Conservation (phyloP, 2,113 vertebrate genomes). For the Nothoprocta pentlandii region DNA sequence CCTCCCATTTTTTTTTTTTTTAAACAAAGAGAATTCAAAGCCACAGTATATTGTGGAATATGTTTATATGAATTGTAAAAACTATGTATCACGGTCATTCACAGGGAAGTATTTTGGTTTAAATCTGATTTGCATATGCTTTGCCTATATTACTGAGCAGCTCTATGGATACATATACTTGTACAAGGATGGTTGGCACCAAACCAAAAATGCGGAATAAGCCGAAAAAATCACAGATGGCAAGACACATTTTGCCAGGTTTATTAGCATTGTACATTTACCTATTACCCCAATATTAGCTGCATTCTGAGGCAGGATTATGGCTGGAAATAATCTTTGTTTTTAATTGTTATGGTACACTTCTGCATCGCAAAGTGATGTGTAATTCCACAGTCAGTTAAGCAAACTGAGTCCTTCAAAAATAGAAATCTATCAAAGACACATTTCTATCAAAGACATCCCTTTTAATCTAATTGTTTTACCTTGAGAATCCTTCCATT, state of each 20-base stretch:
- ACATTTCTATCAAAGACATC: not conserved
- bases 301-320: not conserved
- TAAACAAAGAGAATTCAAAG: not conserved
- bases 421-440: not conserved
- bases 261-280: not conserved
- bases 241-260: not conserved
- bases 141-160: not conserved
- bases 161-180: not conserved
- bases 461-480: not conserved
- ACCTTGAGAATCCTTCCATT: not conserved
- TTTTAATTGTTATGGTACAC: not conserved
- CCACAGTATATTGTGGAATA: not conserved
- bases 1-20: not conserved
- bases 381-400: not conserved
- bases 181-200: not conserved
- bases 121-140: not conserved
- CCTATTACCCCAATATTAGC: not conserved
- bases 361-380: not conserved
- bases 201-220: not conserved
- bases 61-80: not conserved
- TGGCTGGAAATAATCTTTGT: accelerated
- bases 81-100: not conserved
- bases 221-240: not conserved
- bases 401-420: accelerated
- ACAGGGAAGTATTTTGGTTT: not conserved